phyloP scores from a whole-genome alignment of 2,797 vertebrate species.

The Sebastes flavidus region DNA sequence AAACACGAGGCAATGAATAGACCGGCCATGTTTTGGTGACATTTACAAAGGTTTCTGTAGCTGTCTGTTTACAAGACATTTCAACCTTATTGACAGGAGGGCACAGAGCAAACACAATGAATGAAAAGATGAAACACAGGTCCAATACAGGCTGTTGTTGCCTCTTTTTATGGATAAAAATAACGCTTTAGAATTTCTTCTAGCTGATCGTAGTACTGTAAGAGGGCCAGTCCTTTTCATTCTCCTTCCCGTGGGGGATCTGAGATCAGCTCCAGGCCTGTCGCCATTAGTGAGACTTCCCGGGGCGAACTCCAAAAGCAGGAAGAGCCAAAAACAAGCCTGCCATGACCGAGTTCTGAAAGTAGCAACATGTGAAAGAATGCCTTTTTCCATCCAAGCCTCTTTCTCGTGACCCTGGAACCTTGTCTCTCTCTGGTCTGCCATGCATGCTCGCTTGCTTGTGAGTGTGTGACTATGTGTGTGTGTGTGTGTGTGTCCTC shows the following conservation, averaged over 20 bases:
- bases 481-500: conserved; percentile 6
- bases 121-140: conserved; percentile 30
- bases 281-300: conserved; percentile 50
- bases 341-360: conserved; percentile 76
- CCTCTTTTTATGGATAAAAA: conserved; percentile 11
- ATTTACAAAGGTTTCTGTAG: conserved; percentile 65
- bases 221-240: conserved; percentile 11
- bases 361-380: conserved; percentile 85
- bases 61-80: conserved; percentile 55
- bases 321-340: conserved; percentile 72
- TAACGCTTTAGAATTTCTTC: background rate
- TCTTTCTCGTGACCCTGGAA: conserved; percentile 76
- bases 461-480: conserved; percentile 6
- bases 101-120: conserved; percentile 39
- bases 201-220: conserved; percentile 16
- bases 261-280: conserved; percentile 39
- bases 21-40: conserved; percentile 62
- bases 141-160: background rate
- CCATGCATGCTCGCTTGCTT: conserved; percentile 14
- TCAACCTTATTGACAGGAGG: conserved; percentile 37
- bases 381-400: conserved; percentile 81
- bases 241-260: conserved; percentile 34
- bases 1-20: conserved; percentile 46
- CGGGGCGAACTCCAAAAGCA: conserved; percentile 53
- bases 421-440: conserved; percentile 44